A percentile compares a stretch with the other conserved stretches of the same genome.
Evolutionary conservation across 2,888 invertebrate species (phyloP).

Genomic region (Leistus spinibarbis): DNA sequence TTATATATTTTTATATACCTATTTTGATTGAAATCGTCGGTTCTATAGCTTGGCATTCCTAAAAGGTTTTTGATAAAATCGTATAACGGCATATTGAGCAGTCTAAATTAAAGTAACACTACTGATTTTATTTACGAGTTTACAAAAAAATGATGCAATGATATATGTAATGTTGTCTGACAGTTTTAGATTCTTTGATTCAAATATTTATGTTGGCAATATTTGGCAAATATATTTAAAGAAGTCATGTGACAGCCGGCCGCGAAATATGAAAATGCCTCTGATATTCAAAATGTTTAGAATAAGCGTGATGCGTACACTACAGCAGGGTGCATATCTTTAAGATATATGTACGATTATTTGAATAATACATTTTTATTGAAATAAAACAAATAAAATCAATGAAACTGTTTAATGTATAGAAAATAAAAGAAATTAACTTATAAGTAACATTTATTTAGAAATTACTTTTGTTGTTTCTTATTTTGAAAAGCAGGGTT

Average conservation of each 20-base stretch:
- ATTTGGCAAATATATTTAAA: too few relatives aligned
- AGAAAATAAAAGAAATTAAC: not conserved
- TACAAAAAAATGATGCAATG: not conserved
- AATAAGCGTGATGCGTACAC: too few relatives aligned
- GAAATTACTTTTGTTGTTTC: constrained; percentile 44
- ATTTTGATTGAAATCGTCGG: not conserved
- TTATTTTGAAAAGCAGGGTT: constrained; percentile 45
- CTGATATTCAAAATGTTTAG: too few relatives aligned
- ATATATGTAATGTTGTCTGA: not conserved
- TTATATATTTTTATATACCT: not conserved
- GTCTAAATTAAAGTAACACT: not conserved
- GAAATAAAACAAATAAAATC: too few relatives aligned
- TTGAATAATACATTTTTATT: too few relatives aligned
- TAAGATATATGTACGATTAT: too few relatives aligned
- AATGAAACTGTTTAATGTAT: not conserved
- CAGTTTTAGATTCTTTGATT: not conserved
- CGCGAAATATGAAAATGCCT: too few relatives aligned
- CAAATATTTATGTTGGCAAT: too few relatives aligned
- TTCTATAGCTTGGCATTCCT: constrained; percentile 8
- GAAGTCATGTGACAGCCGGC: too few relatives aligned
- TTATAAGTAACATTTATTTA: not conserved
- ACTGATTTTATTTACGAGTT: not conserved
- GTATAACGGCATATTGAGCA: constrained; percentile 28
- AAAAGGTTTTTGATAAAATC: constrained; percentile 28
- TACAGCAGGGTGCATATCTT: too few relatives aligned